Evolutionary conservation across 2,888 invertebrate species (phyloP).

Genomic region (Pachymerium ferrugineum): DNA sequence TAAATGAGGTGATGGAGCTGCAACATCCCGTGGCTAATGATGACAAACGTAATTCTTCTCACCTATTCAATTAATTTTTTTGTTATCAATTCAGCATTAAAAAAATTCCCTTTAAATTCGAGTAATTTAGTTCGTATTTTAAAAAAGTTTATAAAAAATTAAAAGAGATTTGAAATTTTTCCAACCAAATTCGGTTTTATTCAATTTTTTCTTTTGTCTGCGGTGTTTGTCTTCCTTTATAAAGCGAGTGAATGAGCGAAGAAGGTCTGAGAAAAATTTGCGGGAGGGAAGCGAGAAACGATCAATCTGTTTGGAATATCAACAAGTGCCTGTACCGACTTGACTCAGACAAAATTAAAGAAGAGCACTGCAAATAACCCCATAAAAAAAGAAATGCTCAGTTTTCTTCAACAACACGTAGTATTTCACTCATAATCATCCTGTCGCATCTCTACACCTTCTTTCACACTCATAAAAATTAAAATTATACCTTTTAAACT

Average conservation of each 20-base stretch:
- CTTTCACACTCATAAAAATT: not conserved
- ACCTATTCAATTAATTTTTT: slow-evolving; percentile 10
- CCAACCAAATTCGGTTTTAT: not conserved
- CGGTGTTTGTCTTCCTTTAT: not conserved
- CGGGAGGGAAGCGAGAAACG: not conserved
- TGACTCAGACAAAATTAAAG: not conserved
- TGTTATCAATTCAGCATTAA: not conserved
- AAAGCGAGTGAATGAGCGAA: not conserved
- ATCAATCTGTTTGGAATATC: slow-evolving; percentile 18
- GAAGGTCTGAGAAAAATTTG: too few species aligned
- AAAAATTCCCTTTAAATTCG: not conserved
- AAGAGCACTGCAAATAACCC: not conserved
- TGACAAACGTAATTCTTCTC: not conserved
- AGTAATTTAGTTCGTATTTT: not conserved
- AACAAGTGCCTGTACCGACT: slow-evolving; percentile 14
- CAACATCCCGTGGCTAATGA: slow-evolving; percentile 18
- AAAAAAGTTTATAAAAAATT: not conserved
- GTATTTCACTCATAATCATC: not conserved
- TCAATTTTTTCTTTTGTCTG: not conserved
- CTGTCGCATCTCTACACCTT: not conserved
- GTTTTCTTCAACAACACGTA: not conserved
- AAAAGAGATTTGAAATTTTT: not conserved
- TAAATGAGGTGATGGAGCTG: slow-evolving; percentile 21
- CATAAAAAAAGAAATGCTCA: not conserved
- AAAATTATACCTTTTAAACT: not conserved